These are phyloP conservation scores for Ectobius pallidus DNA, from an alignment of 2,888 invertebrate species.

Conservation along the genomic window DNA sequence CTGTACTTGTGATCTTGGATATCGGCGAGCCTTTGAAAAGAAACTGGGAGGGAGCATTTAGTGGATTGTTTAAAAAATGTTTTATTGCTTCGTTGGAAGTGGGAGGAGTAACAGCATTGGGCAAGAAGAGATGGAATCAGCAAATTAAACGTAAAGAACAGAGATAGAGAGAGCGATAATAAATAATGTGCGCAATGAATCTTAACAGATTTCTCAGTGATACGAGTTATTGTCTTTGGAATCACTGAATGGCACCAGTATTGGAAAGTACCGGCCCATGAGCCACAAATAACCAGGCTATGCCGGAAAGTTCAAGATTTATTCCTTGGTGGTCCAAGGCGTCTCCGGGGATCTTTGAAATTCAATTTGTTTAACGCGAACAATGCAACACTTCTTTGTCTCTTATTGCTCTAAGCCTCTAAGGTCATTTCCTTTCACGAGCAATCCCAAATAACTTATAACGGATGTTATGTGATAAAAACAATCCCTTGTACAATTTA, in stretches of 20 bases:
- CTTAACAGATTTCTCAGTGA: background rate
- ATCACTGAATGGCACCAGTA: background rate
- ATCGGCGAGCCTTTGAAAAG: background rate
- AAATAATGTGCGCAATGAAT: conserved; percentile 3
- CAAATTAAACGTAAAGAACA: background rate
- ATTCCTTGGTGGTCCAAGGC: background rate
- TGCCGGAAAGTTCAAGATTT: background rate
- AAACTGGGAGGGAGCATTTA: background rate
- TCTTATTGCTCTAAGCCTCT: background rate
- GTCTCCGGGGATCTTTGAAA: background rate
- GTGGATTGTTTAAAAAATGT: conserved; percentile 2
- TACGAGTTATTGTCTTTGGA: background rate
- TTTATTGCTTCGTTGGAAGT: background rate
- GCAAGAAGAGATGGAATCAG: background rate
- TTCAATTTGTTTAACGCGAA: too few species aligned
- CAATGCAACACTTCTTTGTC: background rate
- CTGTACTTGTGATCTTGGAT: background rate
- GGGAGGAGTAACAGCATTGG: background rate
- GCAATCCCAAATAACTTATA: too few species aligned
- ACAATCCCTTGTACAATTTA: too few species aligned
- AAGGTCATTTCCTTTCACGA: too few species aligned
- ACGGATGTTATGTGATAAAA: too few species aligned
- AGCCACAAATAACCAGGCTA: background rate
- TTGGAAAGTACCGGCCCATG: too few species aligned
- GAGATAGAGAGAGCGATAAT: background rate